Base-by-base conservation (phyloP, 2,113 vertebrate genomes). In the Pristiophorus japonicus region DNA sequence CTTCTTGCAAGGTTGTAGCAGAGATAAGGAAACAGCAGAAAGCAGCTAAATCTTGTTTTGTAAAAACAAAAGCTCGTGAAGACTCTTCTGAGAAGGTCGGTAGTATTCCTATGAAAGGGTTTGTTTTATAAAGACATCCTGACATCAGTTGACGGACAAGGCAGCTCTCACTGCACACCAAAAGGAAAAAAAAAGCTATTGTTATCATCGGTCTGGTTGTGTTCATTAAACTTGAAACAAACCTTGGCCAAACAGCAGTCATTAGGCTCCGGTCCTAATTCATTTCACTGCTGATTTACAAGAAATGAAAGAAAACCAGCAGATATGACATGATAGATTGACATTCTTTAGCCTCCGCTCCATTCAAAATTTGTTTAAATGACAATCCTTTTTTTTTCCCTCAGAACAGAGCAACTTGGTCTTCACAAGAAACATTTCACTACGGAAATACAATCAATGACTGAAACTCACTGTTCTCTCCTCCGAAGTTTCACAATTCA, bases 11-110 rank as follows among this genome's bases (percentile, higher is more conserved):
- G 97, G 96, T 96, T 97, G 96, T 96, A 97, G 66, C 97, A 96
- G 97, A 97, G 98, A 98, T 98, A 98, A 98, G 97, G 96, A 96
- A 96, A 96, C 95, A 11, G 97, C 97, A 96, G 34, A 95, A 96
- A 96, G 96, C 88, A 34, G 96, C 42, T 95, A 45, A 75, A 62
- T 75, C 70, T 70, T 63, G 42, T 75, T 95, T 70, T 63, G 47
- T 78, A 78, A 94, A 67, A 62, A 88, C 91, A 59, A 59, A 78
- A 62, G 4, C n/a, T 93, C 95, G 42, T 96, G 0, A 95, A 95
- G 93, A 75, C 94, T 96, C 96, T 78, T 75, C 66, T 42, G 8
- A 94, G 95, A 81, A 30, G 55, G 62, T 63, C 24, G 4, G 38
- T 34, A 67, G 66, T 42, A 73, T n/a, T 67, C 67, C 65, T 20